Base-by-base conservation (phyloP, 2,113 vertebrate species). In the Protobothrops mucrosquamatus region DNA sequence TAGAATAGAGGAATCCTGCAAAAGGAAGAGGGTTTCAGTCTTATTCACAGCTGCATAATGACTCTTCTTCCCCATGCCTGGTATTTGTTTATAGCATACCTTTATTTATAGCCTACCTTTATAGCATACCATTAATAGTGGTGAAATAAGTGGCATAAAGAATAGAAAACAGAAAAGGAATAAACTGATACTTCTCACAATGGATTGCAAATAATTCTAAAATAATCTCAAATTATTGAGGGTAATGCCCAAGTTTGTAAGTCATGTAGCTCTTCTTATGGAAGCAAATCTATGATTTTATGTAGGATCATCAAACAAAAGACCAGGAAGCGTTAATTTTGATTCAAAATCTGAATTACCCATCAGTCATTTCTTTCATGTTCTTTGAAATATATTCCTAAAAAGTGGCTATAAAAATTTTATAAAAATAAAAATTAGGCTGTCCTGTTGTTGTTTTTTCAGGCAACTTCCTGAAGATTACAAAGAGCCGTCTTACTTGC, bases 381-480 rank as follows among this genome's bases (percentile, higher is more conserved):
- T 54, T 88, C 23, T 85, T 93, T 51, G 46, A 3, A 26, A 34
- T 89, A 29, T 89, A 87, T 1, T 48, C 52, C 56, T 29, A 74
- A 20, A 0, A 14, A 81, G 46, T 92, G 29, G 29, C 87, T 57
- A 6, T 69, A 69, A 6, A 69, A 69, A 4, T 29, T 64, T 69
- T 69, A 15, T 69, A n/a, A 15, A 18, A 69, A 34, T 34, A 69
- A 69, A 69, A 39, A 92, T 91, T 91, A 18, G 1, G 5, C 61
- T 90, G 39, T 88, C 92, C 9, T 43, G 26, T 94, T 48, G 74
- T 95, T n/a, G 52, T 14, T 6, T 95, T 91, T 34, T n/a, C 95
- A 99, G 99, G 96, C 14, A 94, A 96, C 51, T 99, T 99, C 96
- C 93, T 99, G 92, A 95, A 95, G 95, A 97, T 93, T 8, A 85